Evolutionary conservation across 2,113 vertebrate species (phyloP), one percentile per base, ranked within the genome.

Genomic region (Percopsis transmontana): DNA sequence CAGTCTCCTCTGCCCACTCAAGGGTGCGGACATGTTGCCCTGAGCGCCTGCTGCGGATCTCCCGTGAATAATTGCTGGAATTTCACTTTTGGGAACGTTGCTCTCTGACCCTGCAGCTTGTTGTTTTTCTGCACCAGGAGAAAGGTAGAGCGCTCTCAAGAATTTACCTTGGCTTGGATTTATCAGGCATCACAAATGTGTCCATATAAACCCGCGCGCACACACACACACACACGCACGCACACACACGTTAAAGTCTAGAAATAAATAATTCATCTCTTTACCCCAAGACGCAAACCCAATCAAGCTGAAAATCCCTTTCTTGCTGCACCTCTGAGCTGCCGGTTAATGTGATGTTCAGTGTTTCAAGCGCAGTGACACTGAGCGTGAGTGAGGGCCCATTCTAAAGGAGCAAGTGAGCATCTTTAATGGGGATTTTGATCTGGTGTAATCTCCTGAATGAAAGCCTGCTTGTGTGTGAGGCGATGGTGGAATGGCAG

Each of bases 301-400:
- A 95, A 95, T 94, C 92, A 94, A 90, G 91, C 91, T 91, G 91
- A 94, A 95, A 94, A 94, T 93, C 85, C 90, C 81, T 85, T 89
- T 94, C 92, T 90, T 92, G 86, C 91, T 90, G 88, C 88, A 92
- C 87, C 90, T 93, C 90, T 84, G 88, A 92, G 91, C 93, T 92
- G 92, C 92, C 85, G 91, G 92, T 93, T 93, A 93, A 93, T 93
- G 90, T 89, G 81, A 88, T 78, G 84, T 85, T 85, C 78, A 72
- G 61, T 86, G 81, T 87, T 86, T 89, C 81, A 86, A 87, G 89
- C 83, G 74, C 82, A 83, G 54, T 24, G 83, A 90, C 85, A 84
- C 80, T 89, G 74, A 79, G 80, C n/a, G n/a, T n/a, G n/a, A 85
- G 72, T 38, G 16, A 41, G 73, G 74, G 68, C 77, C 74, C 77